Conservation (phyloP, 2,113 vertebrate genomes). For the Rhipidura dahli region DNA sequence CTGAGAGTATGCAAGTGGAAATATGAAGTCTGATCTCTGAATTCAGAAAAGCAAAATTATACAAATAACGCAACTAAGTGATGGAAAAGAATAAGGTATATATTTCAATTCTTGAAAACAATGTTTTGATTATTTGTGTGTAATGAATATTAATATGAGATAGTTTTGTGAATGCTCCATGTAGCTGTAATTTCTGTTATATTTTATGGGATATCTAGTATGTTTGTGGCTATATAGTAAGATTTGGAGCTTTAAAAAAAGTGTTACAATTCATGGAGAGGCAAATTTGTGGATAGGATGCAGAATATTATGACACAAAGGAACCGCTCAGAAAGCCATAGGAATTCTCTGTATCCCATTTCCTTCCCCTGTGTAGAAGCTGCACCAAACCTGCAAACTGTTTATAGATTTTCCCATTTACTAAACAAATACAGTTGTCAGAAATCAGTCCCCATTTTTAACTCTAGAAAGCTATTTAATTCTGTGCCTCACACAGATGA, state of each 20-base stretch:
- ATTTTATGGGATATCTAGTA: neutral
- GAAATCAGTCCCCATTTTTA: neutral
- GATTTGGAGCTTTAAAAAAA: neutral
- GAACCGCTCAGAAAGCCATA: neutral
- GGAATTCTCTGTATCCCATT: neutral
- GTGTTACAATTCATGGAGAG: neutral
- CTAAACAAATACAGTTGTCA: neutral
- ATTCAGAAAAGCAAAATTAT: neutral
- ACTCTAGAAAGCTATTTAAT: neutral
- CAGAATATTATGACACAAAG: neutral
- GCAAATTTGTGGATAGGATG: neutral
- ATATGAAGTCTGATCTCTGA: neutral
- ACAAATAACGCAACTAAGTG: neutral
- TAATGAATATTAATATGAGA: neutral
- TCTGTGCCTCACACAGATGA: neutral
- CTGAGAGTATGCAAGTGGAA: neutral
- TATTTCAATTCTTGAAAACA: neutral
- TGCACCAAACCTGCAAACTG: neutral
- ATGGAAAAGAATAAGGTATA: neutral
- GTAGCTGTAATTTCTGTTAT: neutral
- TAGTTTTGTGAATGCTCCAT: neutral
- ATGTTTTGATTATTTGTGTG: neutral
- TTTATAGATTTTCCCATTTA: neutral
- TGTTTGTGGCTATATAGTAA: neutral
- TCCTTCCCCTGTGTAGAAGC: neutral